A percentile compares a stretch with the other conserved stretches of the same genome.
Conservation (phyloP, 2,113 vertebrate species). For the Cyanocitta stelleri region DNA sequence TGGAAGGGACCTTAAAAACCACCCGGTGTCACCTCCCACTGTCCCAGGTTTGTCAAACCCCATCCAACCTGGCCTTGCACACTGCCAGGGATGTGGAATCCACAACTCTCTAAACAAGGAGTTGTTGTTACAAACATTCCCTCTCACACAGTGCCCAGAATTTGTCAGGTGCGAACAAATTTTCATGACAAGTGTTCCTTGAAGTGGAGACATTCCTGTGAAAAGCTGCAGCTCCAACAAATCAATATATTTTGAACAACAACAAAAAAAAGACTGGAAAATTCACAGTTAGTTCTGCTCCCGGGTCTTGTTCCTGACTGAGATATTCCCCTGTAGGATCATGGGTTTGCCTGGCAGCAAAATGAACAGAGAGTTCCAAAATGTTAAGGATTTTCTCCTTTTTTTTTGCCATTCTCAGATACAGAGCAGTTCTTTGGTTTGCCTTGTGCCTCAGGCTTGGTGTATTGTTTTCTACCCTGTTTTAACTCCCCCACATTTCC, state of each 20-base stretch:
- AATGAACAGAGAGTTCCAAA: background rate
- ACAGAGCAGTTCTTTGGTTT: background rate
- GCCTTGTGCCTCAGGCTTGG: background rate
- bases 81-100: background rate
- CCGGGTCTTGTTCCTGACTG: background rate
- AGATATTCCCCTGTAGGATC: background rate
- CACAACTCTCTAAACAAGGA: background rate
- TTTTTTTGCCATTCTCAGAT: background rate
- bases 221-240: background rate
- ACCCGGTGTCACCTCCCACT: background rate
- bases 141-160: background rate
- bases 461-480: background rate
- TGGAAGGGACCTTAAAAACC: background rate
- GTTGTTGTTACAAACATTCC: background rate
- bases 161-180: background rate
- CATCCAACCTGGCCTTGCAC: rapidly evolving
- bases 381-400: background rate
- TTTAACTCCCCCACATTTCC: background rate
- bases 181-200: background rate
- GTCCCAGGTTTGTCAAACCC: background rate
- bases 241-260: background rate
- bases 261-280: background rate
- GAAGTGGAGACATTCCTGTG: background rate
- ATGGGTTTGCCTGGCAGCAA: background rate
- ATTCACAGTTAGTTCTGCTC: background rate